Base-by-base conservation (phyloP, 2,797 vertebrate species). In the Spizella passerina region DNA sequence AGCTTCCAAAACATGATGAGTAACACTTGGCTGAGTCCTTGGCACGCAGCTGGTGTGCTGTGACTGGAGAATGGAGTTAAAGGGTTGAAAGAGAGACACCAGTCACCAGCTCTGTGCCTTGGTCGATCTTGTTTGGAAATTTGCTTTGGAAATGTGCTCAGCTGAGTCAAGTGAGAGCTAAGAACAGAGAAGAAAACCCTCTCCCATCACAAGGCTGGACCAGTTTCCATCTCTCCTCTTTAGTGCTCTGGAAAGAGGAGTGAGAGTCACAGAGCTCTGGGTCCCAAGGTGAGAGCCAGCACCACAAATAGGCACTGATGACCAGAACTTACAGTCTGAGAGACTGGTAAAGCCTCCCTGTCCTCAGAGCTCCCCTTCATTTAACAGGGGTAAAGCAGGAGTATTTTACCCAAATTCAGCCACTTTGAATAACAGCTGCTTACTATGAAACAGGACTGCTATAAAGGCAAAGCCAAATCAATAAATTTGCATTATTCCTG, bases 41-140 rank as follows among this genome's bases (percentile, higher is more conserved):
- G 68, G 61, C 50, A 60, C 49, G 32, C 50, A 56, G 50, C 50
- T 91, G 50, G 11, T 44, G 7, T 55, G 24, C 64, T 69, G 0
- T 1, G 21, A 16, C 66, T 59, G 39, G 21, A 53, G 66, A n/a
- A 34, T 20, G 52, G 56, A 66, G 69, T 41, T 77, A 12, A 0
- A 47, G 47, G 5, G 0, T 3, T 1, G 4, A 52, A 21, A 0
- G 6, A 24, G 14, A 52, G 56, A 39, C 41, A 32, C 19, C 52
- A 1, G n/a, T 13, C 0, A 0, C 34, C 20, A n/a, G 53, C 11
- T 0, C 44, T 2, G 10, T 44, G n/a, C 61, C 59, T 39, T 5
- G 4, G 26, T 39, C 61, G 41, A 14, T 73, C 34, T 55, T 55
- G 13, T 55, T 56, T 34, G 32, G 22, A 34, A 34, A 34, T 24